Percentiles rank a stretch among this genome's conserved stretches.
phyloP scores from a whole-genome alignment of 2,888 invertebrate genomes.

The Athalia cordata region DNA sequence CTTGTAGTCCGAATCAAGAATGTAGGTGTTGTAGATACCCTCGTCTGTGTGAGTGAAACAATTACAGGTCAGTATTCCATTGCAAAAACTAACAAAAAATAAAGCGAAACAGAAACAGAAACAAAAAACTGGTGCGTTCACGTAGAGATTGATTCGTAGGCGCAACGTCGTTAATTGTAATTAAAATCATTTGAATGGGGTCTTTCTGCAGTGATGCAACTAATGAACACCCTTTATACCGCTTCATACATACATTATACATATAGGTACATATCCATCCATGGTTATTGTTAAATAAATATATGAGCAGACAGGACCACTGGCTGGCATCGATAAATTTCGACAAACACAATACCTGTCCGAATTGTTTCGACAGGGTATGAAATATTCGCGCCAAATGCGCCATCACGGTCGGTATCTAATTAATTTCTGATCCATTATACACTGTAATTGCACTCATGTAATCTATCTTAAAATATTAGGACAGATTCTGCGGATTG shows the following conservation, averaged over 20 bases:
- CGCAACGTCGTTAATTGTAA: neutral
- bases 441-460: neutral
- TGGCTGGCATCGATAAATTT: conserved; percentile 13
- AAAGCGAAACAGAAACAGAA: neutral
- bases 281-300: conserved; percentile 14
- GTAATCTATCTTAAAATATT: too few species aligned
- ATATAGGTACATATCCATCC: neutral
- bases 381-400: conserved; percentile 22
- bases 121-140: neutral
- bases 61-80: neutral
- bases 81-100: neutral
- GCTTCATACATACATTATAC: neutral
- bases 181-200: neutral
- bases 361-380: conserved; percentile 13
- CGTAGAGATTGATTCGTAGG: neutral
- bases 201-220: neutral
- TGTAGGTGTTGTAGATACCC: conserved; percentile 91
- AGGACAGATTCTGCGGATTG: neutral
- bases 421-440: neutral
- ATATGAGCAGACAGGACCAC: neutral
- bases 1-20: conserved; percentile 88
- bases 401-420: neutral
- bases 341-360: conserved; percentile 26
- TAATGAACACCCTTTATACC: neutral
- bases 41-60: conserved; percentile 78